These are phyloP conservation scores for Ptiloglossa arizonensis DNA, from an alignment of 1,140 invertebrate genomes.

Conservation along the genomic window DNA sequence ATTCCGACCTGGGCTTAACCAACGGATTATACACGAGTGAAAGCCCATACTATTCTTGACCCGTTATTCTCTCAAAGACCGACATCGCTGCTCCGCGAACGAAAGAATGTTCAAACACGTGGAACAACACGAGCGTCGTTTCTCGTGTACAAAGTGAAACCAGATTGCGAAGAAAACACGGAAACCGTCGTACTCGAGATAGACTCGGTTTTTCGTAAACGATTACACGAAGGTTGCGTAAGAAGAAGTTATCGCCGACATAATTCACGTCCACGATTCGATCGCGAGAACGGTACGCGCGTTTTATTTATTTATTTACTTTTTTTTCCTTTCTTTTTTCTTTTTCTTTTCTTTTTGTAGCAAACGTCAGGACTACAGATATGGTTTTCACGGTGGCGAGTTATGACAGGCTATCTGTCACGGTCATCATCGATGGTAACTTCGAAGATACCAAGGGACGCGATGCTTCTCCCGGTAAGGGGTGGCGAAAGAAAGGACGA, in stretches of 20 bases:
- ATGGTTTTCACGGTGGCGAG: slow-evolving; percentile 54
- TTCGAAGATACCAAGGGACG: slow-evolving; percentile 55
- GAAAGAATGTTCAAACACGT: too few species aligned
- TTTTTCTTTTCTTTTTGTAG: slow-evolving; percentile 53
- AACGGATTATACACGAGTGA: not conserved
- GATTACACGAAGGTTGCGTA: too few species aligned
- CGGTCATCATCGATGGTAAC: slow-evolving; percentile 60
- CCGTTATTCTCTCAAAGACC: not conserved
- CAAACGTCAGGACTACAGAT: slow-evolving; percentile 25
- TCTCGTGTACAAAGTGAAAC: too few species aligned
- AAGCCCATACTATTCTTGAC: not conserved
- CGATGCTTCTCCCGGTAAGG: slow-evolving; percentile 45
- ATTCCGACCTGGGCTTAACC: not conserved
- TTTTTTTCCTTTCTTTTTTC: too few species aligned
- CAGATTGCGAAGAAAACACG: too few species aligned
- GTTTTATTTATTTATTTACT: too few species aligned
- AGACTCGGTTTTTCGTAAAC: not conserved
- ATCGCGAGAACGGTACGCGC: slow-evolving; percentile 34
- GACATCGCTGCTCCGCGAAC: not conserved
- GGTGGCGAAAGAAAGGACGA: slow-evolving; percentile 55
- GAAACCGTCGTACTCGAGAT: not conserved
- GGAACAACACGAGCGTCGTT: too few species aligned
- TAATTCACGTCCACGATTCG: slow-evolving; percentile 33
- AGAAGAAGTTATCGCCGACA: not conserved
- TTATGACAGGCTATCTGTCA: slow-evolving; percentile 67